A percentile compares a stretch with the other conserved stretches of the same genome.
Conservation (phyloP, 2,113 vertebrate species). For the Jacana jacana region DNA sequence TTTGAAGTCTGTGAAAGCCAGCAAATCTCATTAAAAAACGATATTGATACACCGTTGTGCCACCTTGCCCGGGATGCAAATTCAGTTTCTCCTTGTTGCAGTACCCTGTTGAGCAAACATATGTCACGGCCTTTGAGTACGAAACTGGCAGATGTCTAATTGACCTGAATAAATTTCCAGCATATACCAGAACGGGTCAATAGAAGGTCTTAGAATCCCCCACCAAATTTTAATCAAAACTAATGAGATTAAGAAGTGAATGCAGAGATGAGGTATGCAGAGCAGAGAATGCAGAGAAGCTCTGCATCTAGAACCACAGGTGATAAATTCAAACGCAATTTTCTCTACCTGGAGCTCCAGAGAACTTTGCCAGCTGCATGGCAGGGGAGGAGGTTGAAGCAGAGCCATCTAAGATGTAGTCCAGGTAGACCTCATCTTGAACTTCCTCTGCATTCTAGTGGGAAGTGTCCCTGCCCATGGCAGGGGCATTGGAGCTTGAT, state of each 20-base stretch:
- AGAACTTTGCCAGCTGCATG: neutral
- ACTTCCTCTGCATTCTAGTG: no score
- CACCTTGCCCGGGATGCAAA: slow-evolving; percentile 44
- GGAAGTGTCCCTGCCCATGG: no score
- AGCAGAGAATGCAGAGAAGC: neutral
- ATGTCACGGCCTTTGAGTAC: slow-evolving; percentile 20
- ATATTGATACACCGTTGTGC: slow-evolving; percentile 2
- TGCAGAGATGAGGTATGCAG: neutral
- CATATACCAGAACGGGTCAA: neutral
- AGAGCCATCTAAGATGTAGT: neutral
- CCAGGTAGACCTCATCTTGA: neutral
- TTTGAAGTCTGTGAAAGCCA: neutral
- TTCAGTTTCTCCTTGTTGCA: neutral
- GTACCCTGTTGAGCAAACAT: slow-evolving; percentile 34
- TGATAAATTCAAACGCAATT: fast-evolving
- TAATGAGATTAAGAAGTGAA: neutral
- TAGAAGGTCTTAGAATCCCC: slow-evolving; percentile 13
- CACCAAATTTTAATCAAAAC: neutral
- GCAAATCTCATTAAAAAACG: slow-evolving; percentile 59
- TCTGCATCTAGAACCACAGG: neutral
- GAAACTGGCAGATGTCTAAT: slow-evolving; percentile 31
- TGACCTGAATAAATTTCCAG: slow-evolving; percentile 30
- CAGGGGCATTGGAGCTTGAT: no score
- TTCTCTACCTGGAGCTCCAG: neutral
- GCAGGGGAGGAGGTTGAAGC: neutral